These are phyloP conservation scores for Drosophila busckii DNA, from an alignment of 1,140 invertebrate genomes.

Conservation along the genomic window DNA sequence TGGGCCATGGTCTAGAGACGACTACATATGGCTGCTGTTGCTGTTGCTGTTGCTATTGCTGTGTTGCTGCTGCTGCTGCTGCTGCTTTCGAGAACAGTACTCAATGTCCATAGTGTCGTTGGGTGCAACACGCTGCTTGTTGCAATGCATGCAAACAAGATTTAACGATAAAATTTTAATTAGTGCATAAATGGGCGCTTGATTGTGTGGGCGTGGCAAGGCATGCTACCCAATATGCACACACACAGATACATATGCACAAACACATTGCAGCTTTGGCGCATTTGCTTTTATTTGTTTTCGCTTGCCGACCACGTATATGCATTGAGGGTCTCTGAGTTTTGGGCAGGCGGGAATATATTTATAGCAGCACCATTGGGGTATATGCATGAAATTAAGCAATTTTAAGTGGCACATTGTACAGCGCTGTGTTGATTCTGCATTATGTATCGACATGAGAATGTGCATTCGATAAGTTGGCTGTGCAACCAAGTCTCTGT, in stretches of 20 bases:
- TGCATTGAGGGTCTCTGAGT: conserved; percentile 3
- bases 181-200: conserved; percentile 75
- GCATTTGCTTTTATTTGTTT: conserved; percentile 67
- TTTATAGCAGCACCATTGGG: too few relatives aligned
- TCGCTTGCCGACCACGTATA: conserved; percentile 19
- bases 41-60: conserved; percentile 11
- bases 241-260: not conserved
- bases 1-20: not conserved
- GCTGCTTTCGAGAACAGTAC: conserved; percentile 9
- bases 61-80: conserved; percentile 5
- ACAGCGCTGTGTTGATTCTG: not conserved
- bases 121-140: conserved; percentile 48
- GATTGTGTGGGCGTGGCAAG: conserved; percentile 72
- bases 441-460: not conserved
- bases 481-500: too few relatives aligned
- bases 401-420: conserved; percentile 23
- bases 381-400: conserved; percentile 42
- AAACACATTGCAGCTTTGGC: conserved; percentile 53
- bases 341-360: not conserved
- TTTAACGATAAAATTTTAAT: conserved; percentile 78
- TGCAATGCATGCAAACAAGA: conserved; percentile 75
- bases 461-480: conserved; percentile 23
- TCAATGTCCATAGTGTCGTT: conserved; percentile 2
- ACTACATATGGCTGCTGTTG: not conserved
- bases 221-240: conserved; percentile 33